Percentiles rank a stretch among this genome's conserved stretches.
These are phyloP conservation scores for Brachirus orientalis DNA, from an alignment of 2,113 vertebrate genomes.

Conservation along the genomic window DNA sequence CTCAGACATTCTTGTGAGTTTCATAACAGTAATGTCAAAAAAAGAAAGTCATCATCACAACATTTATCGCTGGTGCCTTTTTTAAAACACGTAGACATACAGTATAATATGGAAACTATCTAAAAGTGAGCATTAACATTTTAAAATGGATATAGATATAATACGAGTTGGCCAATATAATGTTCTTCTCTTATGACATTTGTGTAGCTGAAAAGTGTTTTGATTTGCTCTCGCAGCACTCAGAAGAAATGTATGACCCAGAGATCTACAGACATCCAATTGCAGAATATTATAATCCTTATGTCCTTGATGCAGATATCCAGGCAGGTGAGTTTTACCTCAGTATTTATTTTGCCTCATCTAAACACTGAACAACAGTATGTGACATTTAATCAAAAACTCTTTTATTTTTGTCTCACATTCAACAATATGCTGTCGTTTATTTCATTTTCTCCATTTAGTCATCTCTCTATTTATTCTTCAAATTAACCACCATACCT, in stretches of 20 bases:
- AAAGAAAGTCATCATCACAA: slow-evolving; percentile 3
- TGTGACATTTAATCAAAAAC: too few species aligned
- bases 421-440: too few species aligned
- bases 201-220: slow-evolving; percentile 31
- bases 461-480: background rate
- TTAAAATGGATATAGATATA: too few species aligned
- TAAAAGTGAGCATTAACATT: background rate
- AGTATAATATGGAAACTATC: background rate
- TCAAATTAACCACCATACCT: slow-evolving; percentile 13
- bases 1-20: slow-evolving; percentile 58
- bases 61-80: background rate
- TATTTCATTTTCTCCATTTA: background rate
- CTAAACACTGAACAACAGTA: too few species aligned
- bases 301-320: slow-evolving; percentile 91
- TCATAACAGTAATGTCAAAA: slow-evolving; percentile 45
- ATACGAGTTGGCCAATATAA: background rate
- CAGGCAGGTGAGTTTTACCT: slow-evolving; percentile 88
- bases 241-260: slow-evolving; percentile 94
- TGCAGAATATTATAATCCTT: slow-evolving; percentile 93
- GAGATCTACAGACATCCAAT: slow-evolving; percentile 92
- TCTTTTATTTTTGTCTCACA: too few species aligned
- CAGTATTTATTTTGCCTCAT: background rate
- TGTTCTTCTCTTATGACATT: background rate
- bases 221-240: slow-evolving; percentile 79
- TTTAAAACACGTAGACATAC: background rate